A percentile compares a stretch with the other conserved stretches of the same genome.
These are phyloP conservation scores for Galago senegalensis DNA, from an alignment of 2,797 vertebrate genomes.

Conservation along the genomic window DNA sequence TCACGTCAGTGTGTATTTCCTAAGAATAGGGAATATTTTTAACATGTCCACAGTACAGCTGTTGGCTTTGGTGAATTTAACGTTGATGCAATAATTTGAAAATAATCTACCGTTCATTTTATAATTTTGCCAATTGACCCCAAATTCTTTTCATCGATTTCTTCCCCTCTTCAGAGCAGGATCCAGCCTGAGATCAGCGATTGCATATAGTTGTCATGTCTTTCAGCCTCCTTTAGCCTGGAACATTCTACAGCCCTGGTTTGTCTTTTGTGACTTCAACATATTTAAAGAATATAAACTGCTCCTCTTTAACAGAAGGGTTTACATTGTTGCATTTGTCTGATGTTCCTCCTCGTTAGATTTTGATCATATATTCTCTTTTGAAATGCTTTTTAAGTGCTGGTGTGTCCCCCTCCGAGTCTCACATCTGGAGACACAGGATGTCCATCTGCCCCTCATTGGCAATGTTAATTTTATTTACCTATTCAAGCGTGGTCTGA, in stretches of 20 bases:
- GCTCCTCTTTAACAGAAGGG: background rate
- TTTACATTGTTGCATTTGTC: background rate
- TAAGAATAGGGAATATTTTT: background rate
- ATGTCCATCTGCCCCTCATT: background rate
- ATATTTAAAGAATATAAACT: slow-evolving; percentile 28
- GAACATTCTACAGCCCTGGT: background rate
- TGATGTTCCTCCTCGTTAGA: background rate
- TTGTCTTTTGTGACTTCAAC: slow-evolving; percentile 28
- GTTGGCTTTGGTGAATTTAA: slow-evolving; percentile 21
- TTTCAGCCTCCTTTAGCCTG: slow-evolving; percentile 3
- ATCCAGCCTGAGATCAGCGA: background rate
- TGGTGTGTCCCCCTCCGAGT: background rate
- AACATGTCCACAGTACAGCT: background rate
- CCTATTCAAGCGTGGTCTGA: background rate
- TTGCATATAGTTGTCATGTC: slow-evolving; percentile 1
- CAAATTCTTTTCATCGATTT: background rate
- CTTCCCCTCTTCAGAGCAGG: background rate
- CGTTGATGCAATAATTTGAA: background rate
- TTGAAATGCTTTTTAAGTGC: background rate
- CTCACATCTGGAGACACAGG: background rate
- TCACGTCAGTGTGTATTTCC: background rate
- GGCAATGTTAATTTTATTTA: slow-evolving; percentile 34
- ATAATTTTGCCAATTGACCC: background rate
- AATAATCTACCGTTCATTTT: background rate
- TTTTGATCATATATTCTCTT: background rate